Evolutionary conservation across 2,797 vertebrate species (phyloP), one percentile per base, ranked within the genome.

Genomic region (Merluccius polli): DNA sequence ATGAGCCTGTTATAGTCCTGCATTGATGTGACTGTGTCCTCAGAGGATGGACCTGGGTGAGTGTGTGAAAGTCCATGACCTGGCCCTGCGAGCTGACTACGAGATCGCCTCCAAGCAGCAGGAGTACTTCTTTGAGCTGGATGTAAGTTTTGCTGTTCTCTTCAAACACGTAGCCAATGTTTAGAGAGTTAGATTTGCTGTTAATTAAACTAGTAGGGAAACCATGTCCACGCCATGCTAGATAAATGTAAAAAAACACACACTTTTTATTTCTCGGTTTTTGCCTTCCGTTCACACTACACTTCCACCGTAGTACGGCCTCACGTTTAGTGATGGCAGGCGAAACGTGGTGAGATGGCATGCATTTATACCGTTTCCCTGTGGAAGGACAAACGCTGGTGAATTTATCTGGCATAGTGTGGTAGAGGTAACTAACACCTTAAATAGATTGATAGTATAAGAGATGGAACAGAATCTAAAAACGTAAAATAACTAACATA

Each of bases 11-110:
- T 3, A 36, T 72, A 24, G 24, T 27, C 36, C 24, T 27, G 15
- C 21, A 18, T 24, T 44, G 65, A 65, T 65, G 24, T 65, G 59
- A 27, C n/a, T 65, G 12, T 65, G 59, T 12, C 24, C 59, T 27
- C 89, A 99, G 98, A 95, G 98, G 87, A 99, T 99, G 98, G 98
- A 99, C 90, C 94, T 99, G 86, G 98, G 98, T 84, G 98, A 99
- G 87, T 99, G 98, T 86, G 89, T 96, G 82, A 99, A 98, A 90
- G 97, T 99, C 69, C 98, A 99, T 69, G 98, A 99, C 90, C 90
- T 99, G 89, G 98, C 98, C 24, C 92, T 99, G 80, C 94, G 98
- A 92, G 98, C 98, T 68, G 98, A 99, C 91, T 99, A 95, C 81
- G 97, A 99, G 94, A 99, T 99, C 70, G 98, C 97, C 78, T 96